Percentiles rank a stretch among this genome's conserved stretches.
Conservation (phyloP, 2,113 vertebrate species). For the Sporophila hypoxantha region DNA sequence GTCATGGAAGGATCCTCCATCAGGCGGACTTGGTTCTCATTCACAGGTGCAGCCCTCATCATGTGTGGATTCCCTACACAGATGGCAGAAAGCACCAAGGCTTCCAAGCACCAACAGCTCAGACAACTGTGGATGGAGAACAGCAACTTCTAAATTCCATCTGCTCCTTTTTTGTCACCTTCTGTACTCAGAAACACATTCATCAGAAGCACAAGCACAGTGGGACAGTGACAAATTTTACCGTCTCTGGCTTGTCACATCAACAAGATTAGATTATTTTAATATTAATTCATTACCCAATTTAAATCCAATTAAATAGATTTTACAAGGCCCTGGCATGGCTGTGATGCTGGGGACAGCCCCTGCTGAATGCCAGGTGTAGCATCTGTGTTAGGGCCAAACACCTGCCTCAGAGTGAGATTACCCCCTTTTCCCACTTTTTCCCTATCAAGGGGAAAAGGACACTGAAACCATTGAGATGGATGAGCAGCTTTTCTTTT, state of each 20-base stretch:
- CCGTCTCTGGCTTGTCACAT: slow-evolving; percentile 24
- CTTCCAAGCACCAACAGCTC: slow-evolving; percentile 45
- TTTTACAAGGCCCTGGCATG: neutral
- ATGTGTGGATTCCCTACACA: neutral
- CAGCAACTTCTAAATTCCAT: slow-evolving; percentile 29
- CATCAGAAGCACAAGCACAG: slow-evolving; percentile 1
- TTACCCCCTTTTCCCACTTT: neutral
- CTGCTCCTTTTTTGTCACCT: slow-evolving; percentile 18
- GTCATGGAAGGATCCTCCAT: neutral
- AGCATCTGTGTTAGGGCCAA: neutral
- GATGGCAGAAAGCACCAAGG: slow-evolving; percentile 20
- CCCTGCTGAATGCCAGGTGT: neutral
- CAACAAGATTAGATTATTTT: slow-evolving; percentile 57
- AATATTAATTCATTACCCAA: slow-evolving; percentile 60
- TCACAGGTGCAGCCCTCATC: neutral
- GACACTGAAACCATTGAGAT: neutral
- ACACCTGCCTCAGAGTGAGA: neutral
- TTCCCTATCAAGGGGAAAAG: neutral
- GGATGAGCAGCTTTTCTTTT: neutral
- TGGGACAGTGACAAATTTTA: slow-evolving; percentile 47
- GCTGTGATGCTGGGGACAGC: neutral
- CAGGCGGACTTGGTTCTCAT: neutral
- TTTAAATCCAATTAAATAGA: slow-evolving; percentile 56
- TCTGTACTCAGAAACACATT: slow-evolving; percentile 18
- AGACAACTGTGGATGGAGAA: slow-evolving; percentile 34